Evolutionary conservation across 2,888 invertebrate species (phyloP).

Genomic region (Anaspis maculata): DNA sequence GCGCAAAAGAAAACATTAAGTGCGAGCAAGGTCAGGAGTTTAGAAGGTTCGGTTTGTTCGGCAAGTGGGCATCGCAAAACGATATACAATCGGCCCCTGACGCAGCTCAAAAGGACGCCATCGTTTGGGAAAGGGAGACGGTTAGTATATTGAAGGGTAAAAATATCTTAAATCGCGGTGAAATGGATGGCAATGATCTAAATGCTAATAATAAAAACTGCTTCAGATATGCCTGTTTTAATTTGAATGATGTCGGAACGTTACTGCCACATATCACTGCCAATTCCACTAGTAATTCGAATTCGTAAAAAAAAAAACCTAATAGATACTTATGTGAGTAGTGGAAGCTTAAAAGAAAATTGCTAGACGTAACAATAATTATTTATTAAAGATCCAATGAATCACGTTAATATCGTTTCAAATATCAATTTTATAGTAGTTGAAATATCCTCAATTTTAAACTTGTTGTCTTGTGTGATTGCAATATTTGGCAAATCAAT

Average conservation of each 20-base stretch:
- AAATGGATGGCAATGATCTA: too few species aligned
- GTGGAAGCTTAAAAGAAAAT: too few species aligned
- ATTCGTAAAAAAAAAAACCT: too few species aligned
- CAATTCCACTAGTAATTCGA: too few species aligned
- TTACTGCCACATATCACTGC: conserved; percentile 13
- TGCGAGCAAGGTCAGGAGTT: conserved; percentile 10
- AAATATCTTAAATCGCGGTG: conserved; percentile 23
- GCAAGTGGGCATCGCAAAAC: conserved; percentile 22
- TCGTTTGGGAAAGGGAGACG: conserved; percentile 49
- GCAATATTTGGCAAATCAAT: too few species aligned
- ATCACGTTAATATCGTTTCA: too few species aligned
- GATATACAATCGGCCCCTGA: conserved; percentile 11
- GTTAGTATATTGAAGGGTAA: conserved; percentile 44
- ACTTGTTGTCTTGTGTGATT: too few species aligned
- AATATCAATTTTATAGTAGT: too few species aligned
- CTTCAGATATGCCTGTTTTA: conserved; percentile 7
- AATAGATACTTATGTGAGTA: too few species aligned
- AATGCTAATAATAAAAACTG: conserved; percentile 24
- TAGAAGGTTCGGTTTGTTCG: conserved; percentile 21
- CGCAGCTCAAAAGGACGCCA: conserved; percentile 1
- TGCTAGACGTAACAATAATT: too few species aligned
- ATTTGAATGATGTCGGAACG: conserved; percentile 4
- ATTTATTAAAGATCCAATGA: too few species aligned
- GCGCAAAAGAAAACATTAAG: conserved; percentile 31
- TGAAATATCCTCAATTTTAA: too few species aligned